phyloP scores from a whole-genome alignment of 2,888 invertebrate species.

The Xanthostigma xanthostigma region DNA sequence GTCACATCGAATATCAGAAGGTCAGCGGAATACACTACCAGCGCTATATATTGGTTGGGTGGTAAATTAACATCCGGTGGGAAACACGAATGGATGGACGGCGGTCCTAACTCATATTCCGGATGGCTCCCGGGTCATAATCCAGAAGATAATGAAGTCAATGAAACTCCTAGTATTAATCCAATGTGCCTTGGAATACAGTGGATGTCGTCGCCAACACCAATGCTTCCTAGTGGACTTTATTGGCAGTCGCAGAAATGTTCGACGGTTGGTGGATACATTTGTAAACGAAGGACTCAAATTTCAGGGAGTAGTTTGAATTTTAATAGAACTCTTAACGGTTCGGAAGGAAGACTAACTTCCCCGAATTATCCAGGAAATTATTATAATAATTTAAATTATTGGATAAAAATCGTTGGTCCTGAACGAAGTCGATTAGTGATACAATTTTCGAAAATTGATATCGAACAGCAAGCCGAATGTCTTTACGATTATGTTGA shows the following conservation, averaged over 20 bases:
- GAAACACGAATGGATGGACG: constrained; percentile 50
- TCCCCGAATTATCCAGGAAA: constrained; percentile 57
- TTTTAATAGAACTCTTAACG: constrained; percentile 49
- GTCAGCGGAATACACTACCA: constrained; percentile 55
- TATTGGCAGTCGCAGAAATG: constrained; percentile 57
- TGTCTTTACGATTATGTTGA: constrained; percentile 69
- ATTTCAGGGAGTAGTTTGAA: constrained; percentile 33
- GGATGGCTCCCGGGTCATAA: constrained; percentile 46
- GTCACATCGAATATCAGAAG: constrained; percentile 51
- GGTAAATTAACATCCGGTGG: constrained; percentile 32
- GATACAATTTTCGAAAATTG: constrained; percentile 50
- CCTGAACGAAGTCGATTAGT: constrained; percentile 51
- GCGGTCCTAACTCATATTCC: constrained; percentile 31
- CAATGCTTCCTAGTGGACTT: constrained; percentile 49
- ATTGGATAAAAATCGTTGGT: constrained; percentile 49
- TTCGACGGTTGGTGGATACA: constrained; percentile 46
- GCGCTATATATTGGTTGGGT: constrained; percentile 61
- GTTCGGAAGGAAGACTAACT: constrained; percentile 43
- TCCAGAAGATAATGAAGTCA: constrained; percentile 19
- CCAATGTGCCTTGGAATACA: constrained; percentile 38
- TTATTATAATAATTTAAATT: constrained; percentile 59
- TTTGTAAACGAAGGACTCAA: constrained; percentile 28
- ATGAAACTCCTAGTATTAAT: constrained; percentile 16
- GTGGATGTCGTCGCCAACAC: constrained; percentile 51
- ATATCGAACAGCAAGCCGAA: constrained; percentile 59